Base-by-base conservation (phyloP, 2,888 invertebrate genomes). In the Ochropleura plecta region DNA sequence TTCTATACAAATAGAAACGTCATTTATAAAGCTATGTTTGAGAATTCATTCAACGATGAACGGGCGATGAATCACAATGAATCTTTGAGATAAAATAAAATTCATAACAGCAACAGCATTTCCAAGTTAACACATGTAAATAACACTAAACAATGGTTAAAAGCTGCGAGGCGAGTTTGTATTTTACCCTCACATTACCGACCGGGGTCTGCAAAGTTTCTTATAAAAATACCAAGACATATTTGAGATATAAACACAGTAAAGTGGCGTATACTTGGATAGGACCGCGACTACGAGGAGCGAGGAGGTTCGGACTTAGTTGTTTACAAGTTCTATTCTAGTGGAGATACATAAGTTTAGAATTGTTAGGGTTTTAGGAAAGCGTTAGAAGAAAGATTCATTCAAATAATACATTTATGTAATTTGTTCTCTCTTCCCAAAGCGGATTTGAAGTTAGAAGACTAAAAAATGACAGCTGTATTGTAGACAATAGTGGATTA, bases 181-280 rank as follows among this genome's bases (percentile, higher is more conserved):
- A n/a, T 78, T 46, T 51, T 55, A 48, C 49, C 48, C 55, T 10
- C 14, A 30, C 57, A 68, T 73, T 49, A 68, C 62, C 49, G 12
- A 46, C 16, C 40, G 0, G 5, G 12, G 12, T 57, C 51, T 48
- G 44, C n/a, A 14, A 67, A 73, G 67, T 73, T 78, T 53, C 57
- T 40, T 73, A 14, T 48, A 68, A 68, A 66, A 78, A 79, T 73
- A 72, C n/a, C 20, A 48, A 64, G 42, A 73, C 30, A 72, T 78
- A 46, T 60, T 57, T 64, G 30, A 68, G 46, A 64, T 44, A 76
- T 20, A 40, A 66, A 59, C 51, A 14, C 12, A 12, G 14, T 55
- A 20, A 59, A 57, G 30, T 48, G 40, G 5, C n/a, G 12, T 63
- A 14, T 64, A 59, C 20, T 59, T 53, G 42, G 48, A 49, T n/a